Evolutionary conservation across 2,113 vertebrate species (phyloP), one percentile per base, ranked within the genome.

Genomic region (Corythornis cristatus): DNA sequence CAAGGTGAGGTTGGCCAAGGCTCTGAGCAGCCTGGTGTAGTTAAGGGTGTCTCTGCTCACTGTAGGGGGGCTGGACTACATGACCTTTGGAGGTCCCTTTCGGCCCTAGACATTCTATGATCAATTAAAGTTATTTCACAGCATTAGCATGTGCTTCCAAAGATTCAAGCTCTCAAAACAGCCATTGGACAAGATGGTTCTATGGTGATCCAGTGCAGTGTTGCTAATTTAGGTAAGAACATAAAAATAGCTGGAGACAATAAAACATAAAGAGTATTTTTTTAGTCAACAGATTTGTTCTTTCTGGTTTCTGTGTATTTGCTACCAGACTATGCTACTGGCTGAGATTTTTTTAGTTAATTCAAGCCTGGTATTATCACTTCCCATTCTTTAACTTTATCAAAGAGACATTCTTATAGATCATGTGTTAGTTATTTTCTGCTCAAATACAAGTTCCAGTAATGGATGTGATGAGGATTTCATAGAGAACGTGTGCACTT

Each of bases 271-370:
- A 28, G 26, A 15, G 1, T 37, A 45, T 76, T 16, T 51, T 90
- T 8, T 10, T 3, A 50, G 11, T 33, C 12, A 56, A 23, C 4
- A 66, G 13, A 11, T 25, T 9, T 0, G 1, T 4, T 72, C 9
- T 33, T 82, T 61, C 73, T 29, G 6, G 29, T 82, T 83, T 76
- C 25, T 80, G 25, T 60, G 72, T 79, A 57, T 72, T 57, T 20
- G 65, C 33, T 82, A 83, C 23, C 21, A 62, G 17, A 14, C 4
- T 19, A 83, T 15, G 37, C 9, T 46, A 46, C 17, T 43, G 14
- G 12, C 25, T 76, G 28, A 46, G 12, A 2, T 1, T 15, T 31
- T 40, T 43, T 64, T 40, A 13, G 12, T 45, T 86, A 13, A 3
- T 76, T 88, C 56, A 14, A 11, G 15, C 17, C 53, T 72, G 28